Evolutionary conservation across 2,888 invertebrate genomes (phyloP).

Genomic region (Agrotis ipsilon): DNA sequence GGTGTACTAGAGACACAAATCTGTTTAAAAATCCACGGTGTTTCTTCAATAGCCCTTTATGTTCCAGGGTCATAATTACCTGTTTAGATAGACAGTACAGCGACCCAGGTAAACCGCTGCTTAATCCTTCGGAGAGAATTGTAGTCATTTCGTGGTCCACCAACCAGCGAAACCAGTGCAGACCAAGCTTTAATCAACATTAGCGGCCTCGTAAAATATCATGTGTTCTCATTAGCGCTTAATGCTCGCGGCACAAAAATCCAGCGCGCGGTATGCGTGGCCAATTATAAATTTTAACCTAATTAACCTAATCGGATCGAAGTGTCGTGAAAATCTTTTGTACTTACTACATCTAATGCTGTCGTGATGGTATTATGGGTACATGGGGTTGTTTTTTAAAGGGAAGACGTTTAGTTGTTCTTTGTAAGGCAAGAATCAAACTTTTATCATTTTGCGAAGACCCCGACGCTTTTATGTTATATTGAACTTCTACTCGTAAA

Average conservation of each 20-base stretch:
- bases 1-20: too few species aligned
- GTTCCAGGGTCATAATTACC: too few species aligned
- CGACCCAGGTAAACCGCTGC: too few species aligned
- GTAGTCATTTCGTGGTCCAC: neutral
- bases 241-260: conserved; percentile 76
- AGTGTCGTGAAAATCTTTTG: conserved; percentile 54
- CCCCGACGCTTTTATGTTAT: too few species aligned
- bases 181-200: conserved; percentile 52
- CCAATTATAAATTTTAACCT: conserved; percentile 76
- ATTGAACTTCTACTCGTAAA: too few species aligned
- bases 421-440: neutral
- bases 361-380: conserved; percentile 20
- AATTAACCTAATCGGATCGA: conserved; percentile 73
- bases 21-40: too few species aligned
- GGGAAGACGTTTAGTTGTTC: too few species aligned
- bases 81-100: too few species aligned
- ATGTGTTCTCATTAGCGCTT: conserved; percentile 77
- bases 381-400: neutral
- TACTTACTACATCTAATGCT: conserved; percentile 37
- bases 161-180: conserved; percentile 1
- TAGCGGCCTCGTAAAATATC: conserved; percentile 74
- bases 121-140: too few species aligned
- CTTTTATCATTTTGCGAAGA: too few species aligned
- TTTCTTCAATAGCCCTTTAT: too few species aligned
- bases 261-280: conserved; percentile 70